These are phyloP conservation scores for Tubulanus polymorphus DNA, from an alignment of 2,888 invertebrate species.

Conservation along the genomic window DNA sequence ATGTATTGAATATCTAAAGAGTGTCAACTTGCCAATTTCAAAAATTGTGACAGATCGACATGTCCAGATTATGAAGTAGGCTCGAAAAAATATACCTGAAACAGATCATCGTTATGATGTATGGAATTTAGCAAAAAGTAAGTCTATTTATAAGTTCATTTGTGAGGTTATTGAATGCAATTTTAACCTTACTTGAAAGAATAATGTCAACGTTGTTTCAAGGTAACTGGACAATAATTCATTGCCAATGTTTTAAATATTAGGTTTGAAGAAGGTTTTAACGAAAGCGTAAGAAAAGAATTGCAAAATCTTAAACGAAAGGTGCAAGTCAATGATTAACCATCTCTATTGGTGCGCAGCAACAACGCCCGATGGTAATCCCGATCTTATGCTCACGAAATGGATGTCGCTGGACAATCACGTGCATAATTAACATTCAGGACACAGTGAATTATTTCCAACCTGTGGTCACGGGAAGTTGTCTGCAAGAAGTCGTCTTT, in stretches of 20 bases:
- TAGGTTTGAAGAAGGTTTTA: background rate
- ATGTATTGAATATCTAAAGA: background rate
- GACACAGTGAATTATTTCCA: background rate
- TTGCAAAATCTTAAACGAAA: background rate
- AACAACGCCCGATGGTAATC: background rate
- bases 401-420: background rate
- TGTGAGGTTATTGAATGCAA: too few species aligned
- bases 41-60: background rate
- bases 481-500: background rate
- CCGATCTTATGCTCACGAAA: background rate
- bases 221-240: too few species aligned
- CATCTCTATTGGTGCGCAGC: background rate
- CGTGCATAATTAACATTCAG: background rate
- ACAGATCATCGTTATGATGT: background rate
- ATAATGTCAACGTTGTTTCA: too few species aligned
- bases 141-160: too few species aligned
- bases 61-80: background rate
- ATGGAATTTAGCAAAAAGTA: slow-evolving; percentile 3
- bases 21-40: background rate
- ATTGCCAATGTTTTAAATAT: too few species aligned
- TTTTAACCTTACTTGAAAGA: too few species aligned
- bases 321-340: background rate
- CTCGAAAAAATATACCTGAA: background rate
- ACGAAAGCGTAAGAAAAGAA: background rate
- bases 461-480: background rate